These are phyloP conservation scores for Bhutanitis thaidina DNA, from an alignment of 2,888 invertebrate species.

Conservation along the genomic window DNA sequence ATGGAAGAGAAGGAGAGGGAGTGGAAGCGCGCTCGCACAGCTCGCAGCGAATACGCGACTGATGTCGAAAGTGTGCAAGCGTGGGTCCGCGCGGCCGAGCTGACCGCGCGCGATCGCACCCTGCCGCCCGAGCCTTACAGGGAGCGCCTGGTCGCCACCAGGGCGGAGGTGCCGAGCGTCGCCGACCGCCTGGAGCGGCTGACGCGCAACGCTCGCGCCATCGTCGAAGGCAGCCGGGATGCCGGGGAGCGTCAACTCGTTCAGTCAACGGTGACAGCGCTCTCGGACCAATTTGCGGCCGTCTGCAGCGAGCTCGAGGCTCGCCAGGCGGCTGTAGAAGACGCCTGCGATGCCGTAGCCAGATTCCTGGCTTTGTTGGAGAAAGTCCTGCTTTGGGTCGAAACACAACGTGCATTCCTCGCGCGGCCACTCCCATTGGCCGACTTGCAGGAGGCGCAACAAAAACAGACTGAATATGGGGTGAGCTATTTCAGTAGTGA, in stretches of 20 bases:
- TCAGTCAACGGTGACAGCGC: slow-evolving; percentile 85
- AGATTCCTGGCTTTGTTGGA: slow-evolving; percentile 91
- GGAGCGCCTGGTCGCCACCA: slow-evolving; percentile 87
- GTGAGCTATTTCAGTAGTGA: slow-evolving; percentile 60
- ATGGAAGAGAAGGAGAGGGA: slow-evolving; percentile 94
- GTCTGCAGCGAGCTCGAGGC: slow-evolving; percentile 90
- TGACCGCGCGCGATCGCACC: slow-evolving; percentile 89
- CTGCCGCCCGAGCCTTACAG: slow-evolving; percentile 88
- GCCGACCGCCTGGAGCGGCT: slow-evolving; percentile 88
- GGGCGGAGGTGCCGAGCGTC: slow-evolving; percentile 85
- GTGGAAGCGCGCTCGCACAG: slow-evolving; percentile 91
- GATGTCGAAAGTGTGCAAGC: slow-evolving; percentile 90
- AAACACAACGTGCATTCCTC: slow-evolving; percentile 89
- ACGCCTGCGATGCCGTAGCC: slow-evolving; percentile 93
- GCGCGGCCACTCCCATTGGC: slow-evolving; percentile 88
- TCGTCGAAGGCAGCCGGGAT: slow-evolving; percentile 89
- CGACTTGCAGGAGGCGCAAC: slow-evolving; percentile 89
- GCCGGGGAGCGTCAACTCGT: slow-evolving; percentile 88
- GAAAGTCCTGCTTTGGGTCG: slow-evolving; percentile 90
- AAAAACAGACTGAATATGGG: slow-evolving; percentile 92
- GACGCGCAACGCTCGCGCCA: slow-evolving; percentile 87
- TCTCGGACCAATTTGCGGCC: slow-evolving; percentile 89
- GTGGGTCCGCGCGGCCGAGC: slow-evolving; percentile 92
- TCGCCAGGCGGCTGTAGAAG: slow-evolving; percentile 90
- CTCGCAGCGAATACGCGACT: slow-evolving; percentile 87